These are phyloP conservation scores for Spea hammondii DNA, from an alignment of 2,797 vertebrate species.

Conservation along the genomic window DNA sequence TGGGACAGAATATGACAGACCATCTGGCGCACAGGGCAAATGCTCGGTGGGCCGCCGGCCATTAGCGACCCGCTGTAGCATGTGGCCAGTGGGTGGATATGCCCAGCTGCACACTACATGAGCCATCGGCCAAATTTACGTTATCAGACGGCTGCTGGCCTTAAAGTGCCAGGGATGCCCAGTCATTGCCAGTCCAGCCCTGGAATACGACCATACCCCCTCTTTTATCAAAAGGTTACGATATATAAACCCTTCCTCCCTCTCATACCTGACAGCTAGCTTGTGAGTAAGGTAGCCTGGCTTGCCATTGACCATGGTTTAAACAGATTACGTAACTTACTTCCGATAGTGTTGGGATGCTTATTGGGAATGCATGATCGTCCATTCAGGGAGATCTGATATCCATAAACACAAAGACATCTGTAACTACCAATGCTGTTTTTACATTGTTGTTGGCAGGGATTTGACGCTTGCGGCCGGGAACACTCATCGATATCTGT, in stretches of 20 bases:
- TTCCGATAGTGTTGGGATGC: slow-evolving; percentile 35
- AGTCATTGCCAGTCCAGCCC: too few species aligned
- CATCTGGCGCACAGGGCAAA: too few species aligned
- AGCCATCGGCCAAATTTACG: too few species aligned
- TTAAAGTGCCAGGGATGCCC: too few species aligned
- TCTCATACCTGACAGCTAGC: not conserved
- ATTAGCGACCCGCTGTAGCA: too few species aligned
- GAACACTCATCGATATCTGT: slow-evolving; percentile 54
- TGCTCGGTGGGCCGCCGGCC: too few species aligned
- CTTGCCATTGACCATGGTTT: not conserved
- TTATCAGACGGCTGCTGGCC: too few species aligned
- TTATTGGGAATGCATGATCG: slow-evolving; percentile 46
- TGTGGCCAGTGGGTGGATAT: too few species aligned
- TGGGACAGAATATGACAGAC: too few species aligned
- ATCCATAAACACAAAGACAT: slow-evolving; percentile 53
- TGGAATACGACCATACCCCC: too few species aligned
- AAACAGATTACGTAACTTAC: slow-evolving; percentile 14
- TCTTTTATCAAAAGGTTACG: not conserved
- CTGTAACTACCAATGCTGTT: slow-evolving; percentile 53
- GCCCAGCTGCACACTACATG: too few species aligned
- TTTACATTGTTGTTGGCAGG: slow-evolving; percentile 53
- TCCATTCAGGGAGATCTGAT: slow-evolving; percentile 53
- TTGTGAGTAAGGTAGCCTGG: too few species aligned
- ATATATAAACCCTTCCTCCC: not conserved
- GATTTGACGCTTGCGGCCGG: slow-evolving; percentile 34